Conservation (phyloP, 2,888 invertebrate species). For the Penaeus monodon region DNA sequence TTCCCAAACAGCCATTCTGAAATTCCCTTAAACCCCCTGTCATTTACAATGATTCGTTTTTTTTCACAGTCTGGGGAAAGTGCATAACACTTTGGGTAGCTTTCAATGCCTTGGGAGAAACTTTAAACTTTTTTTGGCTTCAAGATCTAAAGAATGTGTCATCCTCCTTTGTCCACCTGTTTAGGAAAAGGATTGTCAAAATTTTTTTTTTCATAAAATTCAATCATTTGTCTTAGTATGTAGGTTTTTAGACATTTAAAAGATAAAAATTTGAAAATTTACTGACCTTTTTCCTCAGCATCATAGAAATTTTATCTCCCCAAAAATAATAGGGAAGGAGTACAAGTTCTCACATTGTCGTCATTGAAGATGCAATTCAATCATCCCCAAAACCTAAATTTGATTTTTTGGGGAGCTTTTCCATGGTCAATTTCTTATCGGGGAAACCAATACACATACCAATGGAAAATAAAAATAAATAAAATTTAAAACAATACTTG, state of each 20-base stretch:
- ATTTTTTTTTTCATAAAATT: background rate
- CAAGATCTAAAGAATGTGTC: constrained; percentile 98
- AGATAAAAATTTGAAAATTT: background rate
- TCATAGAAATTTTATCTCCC: constrained; percentile 88
- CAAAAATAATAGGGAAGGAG: constrained; percentile 97
- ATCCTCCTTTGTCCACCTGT: constrained; percentile 96
- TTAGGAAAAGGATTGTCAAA: too few relatives aligned
- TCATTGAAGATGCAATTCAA: constrained; percentile 99
- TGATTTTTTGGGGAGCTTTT: constrained; percentile 99
- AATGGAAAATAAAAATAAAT: too few relatives aligned
- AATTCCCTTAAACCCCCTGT: constrained; percentile 90
- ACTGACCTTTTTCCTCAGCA: constrained; percentile 79
- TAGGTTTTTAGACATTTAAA: background rate
- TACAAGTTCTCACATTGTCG: constrained; percentile 98
- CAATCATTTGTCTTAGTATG: background rate
- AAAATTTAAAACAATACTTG: too few relatives aligned
- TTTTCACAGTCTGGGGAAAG: constrained; percentile 96
- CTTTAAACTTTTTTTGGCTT: constrained; percentile 98
- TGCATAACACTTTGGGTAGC: constrained; percentile 99
- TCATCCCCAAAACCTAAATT: constrained; percentile 99
- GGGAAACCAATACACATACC: constrained; percentile 40
- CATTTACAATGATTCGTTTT: constrained; percentile 96
- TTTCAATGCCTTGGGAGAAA: constrained; percentile 96
- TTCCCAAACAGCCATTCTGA: constrained; percentile 99
- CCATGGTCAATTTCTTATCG: constrained; percentile 99